These are phyloP conservation scores for Biston stratarius DNA, from an alignment of 2,888 invertebrate genomes.

Conservation along the genomic window DNA sequence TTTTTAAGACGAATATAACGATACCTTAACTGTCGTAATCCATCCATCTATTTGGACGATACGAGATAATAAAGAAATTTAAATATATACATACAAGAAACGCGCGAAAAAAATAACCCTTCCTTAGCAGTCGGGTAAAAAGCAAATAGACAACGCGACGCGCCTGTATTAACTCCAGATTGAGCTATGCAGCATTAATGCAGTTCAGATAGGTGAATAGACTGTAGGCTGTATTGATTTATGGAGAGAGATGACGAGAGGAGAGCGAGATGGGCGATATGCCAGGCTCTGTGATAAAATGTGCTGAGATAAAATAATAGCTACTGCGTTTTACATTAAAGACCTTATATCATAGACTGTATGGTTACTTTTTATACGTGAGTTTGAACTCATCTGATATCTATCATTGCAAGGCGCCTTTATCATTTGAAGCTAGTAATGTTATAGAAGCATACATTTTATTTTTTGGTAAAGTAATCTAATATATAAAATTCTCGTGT, in stretches of 20 bases:
- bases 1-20: too few species aligned
- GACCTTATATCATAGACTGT: not conserved
- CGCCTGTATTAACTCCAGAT: not conserved
- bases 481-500: too few species aligned
- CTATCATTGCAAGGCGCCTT: too few species aligned
- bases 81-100: too few species aligned
- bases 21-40: too few species aligned
- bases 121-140: not conserved
- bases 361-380: not conserved
- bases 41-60: too few species aligned
- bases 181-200: not conserved
- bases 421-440: too few species aligned
- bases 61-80: too few species aligned
- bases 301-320: constrained; percentile 1
- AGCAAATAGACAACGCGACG: too few species aligned
- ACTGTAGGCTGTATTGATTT: constrained; percentile 18
- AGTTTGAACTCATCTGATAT: not conserved
- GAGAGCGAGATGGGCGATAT: not conserved
- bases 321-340: not conserved
- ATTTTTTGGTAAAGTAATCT: too few species aligned
- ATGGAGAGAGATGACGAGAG: constrained; percentile 1
- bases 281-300: constrained; percentile 6
- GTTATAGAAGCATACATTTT: too few species aligned
- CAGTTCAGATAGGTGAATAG: not conserved
- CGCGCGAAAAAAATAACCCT: too few species aligned